Evolutionary conservation across 2,113 vertebrate genomes (phyloP), one percentile per base, ranked within the genome.

Genomic region (Nothobranchius furzeri): DNA sequence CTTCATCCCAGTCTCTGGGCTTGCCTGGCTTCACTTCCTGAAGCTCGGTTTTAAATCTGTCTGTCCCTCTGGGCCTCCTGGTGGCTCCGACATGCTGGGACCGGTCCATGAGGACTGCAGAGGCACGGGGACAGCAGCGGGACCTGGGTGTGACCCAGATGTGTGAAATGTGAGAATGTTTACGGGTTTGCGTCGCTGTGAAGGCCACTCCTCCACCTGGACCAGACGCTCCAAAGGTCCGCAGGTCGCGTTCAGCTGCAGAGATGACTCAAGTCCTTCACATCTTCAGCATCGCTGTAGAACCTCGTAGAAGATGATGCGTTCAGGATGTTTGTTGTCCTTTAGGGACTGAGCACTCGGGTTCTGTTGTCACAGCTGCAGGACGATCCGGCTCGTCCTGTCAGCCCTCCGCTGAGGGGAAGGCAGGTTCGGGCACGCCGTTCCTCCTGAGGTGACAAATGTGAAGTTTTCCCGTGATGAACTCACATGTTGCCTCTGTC

Each of bases 401-500:
- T 30, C 30, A 30, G 30, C 30, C 30, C 4, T 30, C 30, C 30
- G 30, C 30, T 30, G 30, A 20, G 20, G 20, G 20, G 30, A 30
- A 30, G 30, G 30, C 30, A 30, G 30, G 30, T 30, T 15, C 57
- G 20, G 30, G 36, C 20, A 30, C 48, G 4, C 9, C 9, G 57
- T 12, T 8, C 24, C 64, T 30, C 65, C 40, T 40, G 1, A 63
- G 57, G 52, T n/a, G 64, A 58, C 20, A 9, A 7, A 17, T 40
- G 9, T 40, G 43, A 45, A 45, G 43, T 2, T 13, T 12, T 45
- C 11, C 3, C 12, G 43, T 9, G 43, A 45, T 45, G 43, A 45
- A 94, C 96, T 96, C 82, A 97, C 95, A 20, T 12, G 94, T 96
- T 51, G 96, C 94, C 75, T 96, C 95, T 0, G 94, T 94, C 6